Evolutionary conservation across 2,888 invertebrate species (phyloP).

Genomic region (Lycophotia porphyrea): DNA sequence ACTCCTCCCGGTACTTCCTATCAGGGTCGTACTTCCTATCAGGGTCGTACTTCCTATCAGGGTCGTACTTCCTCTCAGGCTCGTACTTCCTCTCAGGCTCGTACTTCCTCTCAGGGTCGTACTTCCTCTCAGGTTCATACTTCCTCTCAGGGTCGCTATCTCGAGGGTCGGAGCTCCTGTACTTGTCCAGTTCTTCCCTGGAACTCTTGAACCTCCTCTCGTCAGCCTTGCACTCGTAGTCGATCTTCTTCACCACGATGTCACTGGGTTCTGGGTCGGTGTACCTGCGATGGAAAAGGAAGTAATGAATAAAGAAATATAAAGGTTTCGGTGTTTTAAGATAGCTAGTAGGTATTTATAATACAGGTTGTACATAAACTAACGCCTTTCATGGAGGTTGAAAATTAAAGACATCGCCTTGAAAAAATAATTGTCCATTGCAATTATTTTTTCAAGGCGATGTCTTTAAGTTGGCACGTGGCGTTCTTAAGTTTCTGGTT

Average conservation of each 20-base stretch:
- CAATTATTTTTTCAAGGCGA: too few species aligned
- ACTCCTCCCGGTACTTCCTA: conserved; percentile 69
- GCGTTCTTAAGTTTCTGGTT: background rate
- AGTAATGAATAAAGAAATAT: background rate
- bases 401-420: too few species aligned
- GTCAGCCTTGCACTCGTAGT: conserved; percentile 80
- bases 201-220: conserved; percentile 75
- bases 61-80: conserved; percentile 10
- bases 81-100: conserved; percentile 17
- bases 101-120: conserved; percentile 8
- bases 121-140: conserved; percentile 27
- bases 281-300: conserved; percentile 72
- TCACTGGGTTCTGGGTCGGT: conserved; percentile 88
- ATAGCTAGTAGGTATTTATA: background rate
- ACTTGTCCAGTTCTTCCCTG: conserved; percentile 78
- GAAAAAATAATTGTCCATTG: too few species aligned
- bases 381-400: background rate
- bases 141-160: conserved; percentile 79
- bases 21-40: conserved; percentile 22
- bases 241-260: conserved; percentile 80
- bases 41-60: conserved; percentile 12
- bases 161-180: conserved; percentile 75
- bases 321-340: background rate
- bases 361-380: background rate
- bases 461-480: too few species aligned